Evolutionary conservation across 2,888 invertebrate genomes (phyloP), one percentile per base, ranked within the genome.

Genomic region (Aethes cnicana): DNA sequence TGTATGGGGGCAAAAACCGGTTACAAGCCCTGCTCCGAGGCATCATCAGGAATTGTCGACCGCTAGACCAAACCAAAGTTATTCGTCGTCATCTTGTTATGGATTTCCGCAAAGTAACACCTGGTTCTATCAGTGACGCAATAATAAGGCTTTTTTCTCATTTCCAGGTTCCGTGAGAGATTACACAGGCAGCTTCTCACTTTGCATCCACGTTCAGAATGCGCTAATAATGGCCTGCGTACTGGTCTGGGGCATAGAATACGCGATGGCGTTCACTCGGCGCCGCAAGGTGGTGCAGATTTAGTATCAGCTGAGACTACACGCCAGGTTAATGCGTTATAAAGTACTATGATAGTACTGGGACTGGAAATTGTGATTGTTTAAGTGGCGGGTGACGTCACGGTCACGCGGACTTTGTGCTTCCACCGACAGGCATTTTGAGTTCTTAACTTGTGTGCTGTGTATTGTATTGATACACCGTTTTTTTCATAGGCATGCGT

Each of bases 181-280:
- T 70, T 82, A 86, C 58, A 93, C 94, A 3, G 83, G 85, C 43
- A 94, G 94, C 68, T 95, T 92, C 70, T 90, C 94, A 0, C 87
- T 91, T 4, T 94, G 94, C 71, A 92, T 95, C 53, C 94, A 94
- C 79, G 92, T 94, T 3, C 94, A 95, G 71, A 93, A 94, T 54
- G 89, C 92, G 4, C 89, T 94, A 54, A 94, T 95, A 36, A 86
- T 93, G 85, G 80, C 93, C 0, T 94, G 94, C 66, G 92, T 92
- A 4, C 54, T 93, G 3, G 94, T 94, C 1, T 95, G 94, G 95
- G 86, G 90, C 54, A 86, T 93, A 11, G 95, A 95, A 68, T 93
- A 92, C 69, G 74, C 90, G 55, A 64, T 90, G 39, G 77, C 74
- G 5, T 78, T 84, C 66, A 83, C 84, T 0, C 69, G 90, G 12